Conservation (phyloP, 2,797 vertebrate species). For the Sphenopsis melanotis region DNA sequence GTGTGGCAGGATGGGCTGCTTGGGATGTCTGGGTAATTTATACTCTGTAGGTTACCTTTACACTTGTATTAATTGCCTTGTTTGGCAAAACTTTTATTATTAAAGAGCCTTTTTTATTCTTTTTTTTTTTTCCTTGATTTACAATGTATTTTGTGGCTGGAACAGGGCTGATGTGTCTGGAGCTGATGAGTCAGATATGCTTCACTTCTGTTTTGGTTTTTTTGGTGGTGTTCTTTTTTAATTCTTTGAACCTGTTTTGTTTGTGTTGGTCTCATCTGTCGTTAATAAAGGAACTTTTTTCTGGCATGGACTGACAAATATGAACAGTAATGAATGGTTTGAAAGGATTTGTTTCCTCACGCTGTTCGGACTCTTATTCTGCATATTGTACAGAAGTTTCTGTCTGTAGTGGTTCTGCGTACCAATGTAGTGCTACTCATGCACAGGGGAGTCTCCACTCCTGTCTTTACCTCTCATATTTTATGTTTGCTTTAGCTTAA, state of each 20-base stretch:
- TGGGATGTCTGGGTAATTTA: conserved; percentile 15
- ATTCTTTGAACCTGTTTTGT: background rate
- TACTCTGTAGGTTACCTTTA: background rate
- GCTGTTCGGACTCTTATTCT: background rate
- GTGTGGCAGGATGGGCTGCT: conserved; percentile 26
- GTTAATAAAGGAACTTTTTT: background rate
- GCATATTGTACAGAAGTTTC: background rate
- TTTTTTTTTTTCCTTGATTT: background rate
- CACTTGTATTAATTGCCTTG: background rate
- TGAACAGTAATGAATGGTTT: background rate
- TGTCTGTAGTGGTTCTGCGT: background rate
- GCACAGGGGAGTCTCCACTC: background rate
- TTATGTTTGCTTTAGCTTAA: background rate
- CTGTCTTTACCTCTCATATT: rapidly evolving
- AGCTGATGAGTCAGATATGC: background rate
- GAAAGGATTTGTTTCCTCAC: background rate
- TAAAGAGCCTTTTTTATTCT: background rate
- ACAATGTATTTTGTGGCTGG: background rate
- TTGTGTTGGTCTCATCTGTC: background rate
- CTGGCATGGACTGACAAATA: background rate
- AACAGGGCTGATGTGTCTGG: background rate
- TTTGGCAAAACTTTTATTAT: background rate
- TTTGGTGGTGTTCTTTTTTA: background rate
- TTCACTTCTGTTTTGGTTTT: background rate
- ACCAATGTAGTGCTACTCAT: background rate